These are phyloP conservation scores for Pangasius krempfi DNA, from an alignment of 2,797 vertebrate genomes.

Conservation along the genomic window DNA sequence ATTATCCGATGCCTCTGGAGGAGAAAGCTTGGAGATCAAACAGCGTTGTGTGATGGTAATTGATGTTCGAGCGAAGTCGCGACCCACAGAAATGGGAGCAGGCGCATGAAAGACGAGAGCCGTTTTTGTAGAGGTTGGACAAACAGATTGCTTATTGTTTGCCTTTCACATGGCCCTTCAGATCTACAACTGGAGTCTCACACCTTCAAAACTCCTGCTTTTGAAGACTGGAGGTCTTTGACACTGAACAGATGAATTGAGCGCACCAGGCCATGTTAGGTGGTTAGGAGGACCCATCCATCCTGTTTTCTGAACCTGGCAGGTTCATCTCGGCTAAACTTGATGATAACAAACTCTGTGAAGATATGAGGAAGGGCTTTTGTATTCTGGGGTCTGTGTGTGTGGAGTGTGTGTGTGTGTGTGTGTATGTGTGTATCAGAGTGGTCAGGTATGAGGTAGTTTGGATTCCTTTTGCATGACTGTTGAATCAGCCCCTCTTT, in stretches of 20 bases:
- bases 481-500: constrained; percentile 44
- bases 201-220: constrained; percentile 35
- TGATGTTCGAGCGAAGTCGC: constrained; percentile 84
- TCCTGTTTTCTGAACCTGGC: constrained; percentile 36
- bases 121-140: constrained; percentile 75
- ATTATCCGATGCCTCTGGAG: constrained; percentile 72
- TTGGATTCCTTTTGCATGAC: constrained; percentile 48
- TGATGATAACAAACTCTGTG: constrained; percentile 52
- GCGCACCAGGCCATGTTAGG: not conserved
- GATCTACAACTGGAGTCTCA: constrained; percentile 60
- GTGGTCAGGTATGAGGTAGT: constrained; percentile 44
- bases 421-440: not conserved
- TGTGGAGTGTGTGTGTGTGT: not conserved
- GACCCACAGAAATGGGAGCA: constrained; percentile 81
- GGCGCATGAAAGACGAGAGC: constrained; percentile 80
- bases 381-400: not conserved
- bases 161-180: constrained; percentile 78
- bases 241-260: not conserved
- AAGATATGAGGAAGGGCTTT: constrained; percentile 15
- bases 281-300: constrained; percentile 40
- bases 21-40: constrained; percentile 77
- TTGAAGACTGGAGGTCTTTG: constrained; percentile 45
- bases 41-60: constrained; percentile 72
- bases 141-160: constrained; percentile 80
- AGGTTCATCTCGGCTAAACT: constrained; percentile 36